A percentile compares a stretch with the other conserved stretches of the same genome.
phyloP scores from a whole-genome alignment of 2,888 invertebrate species.

The Melieria crassipennis region DNA sequence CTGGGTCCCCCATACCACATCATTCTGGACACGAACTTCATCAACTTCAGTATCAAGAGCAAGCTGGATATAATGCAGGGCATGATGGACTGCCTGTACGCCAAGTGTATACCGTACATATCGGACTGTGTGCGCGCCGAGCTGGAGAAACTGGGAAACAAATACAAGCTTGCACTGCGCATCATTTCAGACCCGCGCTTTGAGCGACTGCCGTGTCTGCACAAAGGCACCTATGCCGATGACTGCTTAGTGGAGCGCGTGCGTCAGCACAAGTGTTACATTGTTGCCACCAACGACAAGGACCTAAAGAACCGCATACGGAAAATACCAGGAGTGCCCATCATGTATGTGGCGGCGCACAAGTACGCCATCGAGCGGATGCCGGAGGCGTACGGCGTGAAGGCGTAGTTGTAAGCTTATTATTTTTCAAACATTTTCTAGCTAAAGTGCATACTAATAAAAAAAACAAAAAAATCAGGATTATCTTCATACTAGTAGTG shows the following conservation, averaged over 20 bases:
- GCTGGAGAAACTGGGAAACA: slow-evolving; percentile 94
- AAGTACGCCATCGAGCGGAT: slow-evolving; percentile 96
- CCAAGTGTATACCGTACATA: slow-evolving; percentile 97
- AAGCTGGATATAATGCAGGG: slow-evolving; percentile 95
- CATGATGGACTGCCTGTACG: slow-evolving; percentile 99
- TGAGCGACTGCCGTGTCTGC: slow-evolving; percentile 90
- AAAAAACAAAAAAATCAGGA: too few relatives aligned
- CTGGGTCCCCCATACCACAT: slow-evolving; percentile 98
- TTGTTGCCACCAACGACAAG: slow-evolving; percentile 98
- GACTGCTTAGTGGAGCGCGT: slow-evolving; percentile 97
- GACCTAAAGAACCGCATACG: slow-evolving; percentile 94
- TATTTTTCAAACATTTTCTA: too few relatives aligned
- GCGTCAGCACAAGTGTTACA: slow-evolving; percentile 98
- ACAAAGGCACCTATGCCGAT: slow-evolving; percentile 99
- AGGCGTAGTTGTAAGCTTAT: slow-evolving; percentile 46
- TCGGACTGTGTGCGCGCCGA: slow-evolving; percentile 99
- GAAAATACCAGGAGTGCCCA: slow-evolving; percentile 98
- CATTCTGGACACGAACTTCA: slow-evolving; percentile 94
- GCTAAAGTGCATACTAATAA: too few relatives aligned
- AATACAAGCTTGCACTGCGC: slow-evolving; percentile 92
- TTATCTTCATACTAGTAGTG: too few relatives aligned
- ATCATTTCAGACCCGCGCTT: slow-evolving; percentile 96
- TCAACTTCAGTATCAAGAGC: slow-evolving; percentile 98
- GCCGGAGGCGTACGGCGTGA: slow-evolving; percentile 98
- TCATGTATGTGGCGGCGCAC: slow-evolving; percentile 95